phyloP scores from a whole-genome alignment of 2,888 invertebrate genomes.

The Stegana nigrithorax region DNA sequence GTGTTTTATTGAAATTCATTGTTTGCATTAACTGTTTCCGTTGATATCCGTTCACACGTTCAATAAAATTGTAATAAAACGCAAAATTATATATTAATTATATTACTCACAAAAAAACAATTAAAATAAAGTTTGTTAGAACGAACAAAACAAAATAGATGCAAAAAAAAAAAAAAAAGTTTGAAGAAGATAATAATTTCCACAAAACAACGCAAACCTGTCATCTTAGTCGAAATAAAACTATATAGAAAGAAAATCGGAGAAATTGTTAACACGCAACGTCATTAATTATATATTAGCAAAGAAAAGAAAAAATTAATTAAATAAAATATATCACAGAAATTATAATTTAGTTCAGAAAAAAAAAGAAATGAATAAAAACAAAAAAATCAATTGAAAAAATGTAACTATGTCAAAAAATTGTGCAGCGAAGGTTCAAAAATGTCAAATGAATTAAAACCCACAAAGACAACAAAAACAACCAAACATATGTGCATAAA shows the following conservation, averaged over 20 bases:
- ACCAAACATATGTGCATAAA: background rate
- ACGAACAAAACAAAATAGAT: constrained; percentile 7
- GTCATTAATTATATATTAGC: constrained; percentile 29
- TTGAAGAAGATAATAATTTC: constrained; percentile 12
- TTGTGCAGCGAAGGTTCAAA: constrained; percentile 5
- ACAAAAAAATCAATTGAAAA: constrained; percentile 10
- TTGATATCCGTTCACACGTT: background rate
- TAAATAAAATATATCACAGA: background rate
- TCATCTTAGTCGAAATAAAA: no score
- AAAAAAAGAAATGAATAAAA: constrained; percentile 1
- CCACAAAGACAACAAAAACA: constrained; percentile 10
- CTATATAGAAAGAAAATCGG: no score
- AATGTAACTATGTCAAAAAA: constrained; percentile 21
- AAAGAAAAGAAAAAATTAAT: constrained; percentile 2
- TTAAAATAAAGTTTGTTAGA: constrained; percentile 1
- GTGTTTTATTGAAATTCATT: no score
- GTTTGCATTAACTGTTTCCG: background rate
- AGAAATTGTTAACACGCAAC: constrained; percentile 26
- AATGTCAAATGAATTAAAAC: constrained; percentile 16
- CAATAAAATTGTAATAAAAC: background rate
- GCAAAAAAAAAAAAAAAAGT: constrained; percentile 16
- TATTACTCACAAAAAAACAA: background rate
- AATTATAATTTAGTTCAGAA: constrained; percentile 17
- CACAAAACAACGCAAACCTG: constrained; percentile 1
- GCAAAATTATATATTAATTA: no score